phyloP scores from a whole-genome alignment of 2,888 invertebrate genomes.

The Schizaphis graminum region DNA sequence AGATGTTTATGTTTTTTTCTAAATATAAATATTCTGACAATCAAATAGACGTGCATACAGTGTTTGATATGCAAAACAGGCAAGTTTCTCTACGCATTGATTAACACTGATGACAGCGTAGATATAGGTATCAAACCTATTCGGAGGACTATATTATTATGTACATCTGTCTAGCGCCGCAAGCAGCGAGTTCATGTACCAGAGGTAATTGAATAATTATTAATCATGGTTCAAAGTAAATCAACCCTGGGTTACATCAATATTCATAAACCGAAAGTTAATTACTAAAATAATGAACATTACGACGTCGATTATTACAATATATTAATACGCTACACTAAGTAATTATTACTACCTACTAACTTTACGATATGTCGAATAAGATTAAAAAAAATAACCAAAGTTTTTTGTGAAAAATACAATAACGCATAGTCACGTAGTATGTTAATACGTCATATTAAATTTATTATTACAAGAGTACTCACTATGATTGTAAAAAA shows the following conservation, averaged over 20 bases:
- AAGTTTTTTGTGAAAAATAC: background rate
- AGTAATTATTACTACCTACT: background rate
- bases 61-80: constrained; percentile 45
- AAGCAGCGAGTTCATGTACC: background rate
- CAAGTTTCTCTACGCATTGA: background rate
- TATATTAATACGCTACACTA: background rate
- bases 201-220: constrained; percentile 44
- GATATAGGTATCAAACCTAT: background rate
- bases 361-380: background rate
- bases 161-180: background rate
- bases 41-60: constrained; percentile 4
- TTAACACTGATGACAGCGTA: constrained; percentile 15
- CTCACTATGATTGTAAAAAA: background rate
- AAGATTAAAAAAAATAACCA: background rate
- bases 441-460: background rate
- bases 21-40: background rate
- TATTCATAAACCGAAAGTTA: constrained; percentile 51
- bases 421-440: background rate
- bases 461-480: background rate
- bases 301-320: background rate
- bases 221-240: constrained; percentile 39
- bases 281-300: constrained; percentile 40
- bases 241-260: background rate
- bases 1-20: background rate
- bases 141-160: background rate